A percentile compares a stretch with the other conserved stretches of the same genome.
Conservation (phyloP, 2,797 vertebrate genomes). For the Fistularia tabacaria region DNA sequence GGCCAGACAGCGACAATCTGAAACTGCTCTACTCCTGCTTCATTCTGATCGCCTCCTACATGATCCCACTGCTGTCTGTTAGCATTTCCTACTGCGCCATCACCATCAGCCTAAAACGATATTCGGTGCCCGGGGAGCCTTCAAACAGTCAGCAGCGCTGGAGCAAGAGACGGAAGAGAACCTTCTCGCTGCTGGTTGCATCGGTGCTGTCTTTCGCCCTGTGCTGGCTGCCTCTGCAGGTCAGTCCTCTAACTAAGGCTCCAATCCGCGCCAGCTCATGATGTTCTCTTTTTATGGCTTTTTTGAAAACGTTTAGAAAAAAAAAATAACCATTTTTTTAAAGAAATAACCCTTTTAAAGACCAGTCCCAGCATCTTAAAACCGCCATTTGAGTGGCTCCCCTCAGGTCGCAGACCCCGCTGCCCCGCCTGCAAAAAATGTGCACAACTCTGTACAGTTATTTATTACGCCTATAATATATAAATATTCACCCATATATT, state of each 20-base stretch:
- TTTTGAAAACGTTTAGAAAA: background rate
- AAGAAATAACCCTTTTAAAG: no score
- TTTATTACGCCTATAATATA: no score
- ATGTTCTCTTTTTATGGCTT: background rate
- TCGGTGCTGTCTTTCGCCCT: slow-evolving; percentile 77
- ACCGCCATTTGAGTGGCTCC: no score
- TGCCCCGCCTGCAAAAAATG: no score
- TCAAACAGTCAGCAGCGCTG: slow-evolving; percentile 65
- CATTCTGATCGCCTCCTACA: slow-evolving; percentile 69
- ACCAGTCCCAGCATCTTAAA: no score
- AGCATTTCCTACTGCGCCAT: slow-evolving; percentile 79
- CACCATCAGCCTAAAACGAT: slow-evolving; percentile 66
- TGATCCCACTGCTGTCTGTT: slow-evolving; percentile 77
- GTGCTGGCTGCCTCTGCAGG: slow-evolving; percentile 79
- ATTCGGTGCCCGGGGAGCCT: slow-evolving; percentile 67
- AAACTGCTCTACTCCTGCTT: slow-evolving; percentile 76
- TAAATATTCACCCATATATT: no score
- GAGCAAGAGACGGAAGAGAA: slow-evolving; percentile 72
- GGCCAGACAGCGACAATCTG: slow-evolving; percentile 67
- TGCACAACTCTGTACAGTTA: no score
- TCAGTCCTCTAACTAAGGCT: slow-evolving; percentile 26
- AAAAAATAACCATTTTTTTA: no score
- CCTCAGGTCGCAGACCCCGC: no score
- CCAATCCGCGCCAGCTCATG: background rate
- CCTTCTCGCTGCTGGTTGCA: slow-evolving; percentile 73